Evolutionary conservation across 2,113 vertebrate species (phyloP).

Genomic region (Dasyurus viverrinus): DNA sequence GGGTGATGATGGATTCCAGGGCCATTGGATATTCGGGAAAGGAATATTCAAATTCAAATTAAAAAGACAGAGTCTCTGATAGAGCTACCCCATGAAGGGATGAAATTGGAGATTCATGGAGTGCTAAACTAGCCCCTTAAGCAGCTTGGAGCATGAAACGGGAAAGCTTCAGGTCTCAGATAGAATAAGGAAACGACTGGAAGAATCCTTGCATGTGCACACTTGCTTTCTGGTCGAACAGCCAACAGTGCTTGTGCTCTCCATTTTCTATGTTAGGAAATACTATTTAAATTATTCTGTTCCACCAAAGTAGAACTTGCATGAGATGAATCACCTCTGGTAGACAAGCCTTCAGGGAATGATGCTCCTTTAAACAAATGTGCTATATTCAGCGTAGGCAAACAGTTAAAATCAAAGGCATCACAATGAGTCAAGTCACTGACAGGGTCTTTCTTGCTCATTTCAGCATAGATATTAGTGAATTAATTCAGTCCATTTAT

Average conservation of each 20-base stretch:
- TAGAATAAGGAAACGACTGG: neutral
- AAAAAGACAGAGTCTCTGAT: neutral
- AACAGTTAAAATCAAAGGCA: neutral
- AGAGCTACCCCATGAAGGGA: neutral
- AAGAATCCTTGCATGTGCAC: neutral
- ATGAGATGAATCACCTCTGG: neutral
- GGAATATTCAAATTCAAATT: neutral
- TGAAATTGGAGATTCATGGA: neutral
- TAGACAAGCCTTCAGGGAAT: neutral
- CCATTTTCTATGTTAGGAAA: neutral
- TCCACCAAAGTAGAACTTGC: neutral
- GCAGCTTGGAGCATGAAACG: neutral
- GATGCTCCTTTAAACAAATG: neutral
- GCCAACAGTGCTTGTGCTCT: neutral
- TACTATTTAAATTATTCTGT: neutral
- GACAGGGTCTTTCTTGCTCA: neutral
- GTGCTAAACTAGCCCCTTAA: neutral
- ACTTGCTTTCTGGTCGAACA: neutral
- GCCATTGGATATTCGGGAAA: neutral
- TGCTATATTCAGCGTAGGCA: neutral
- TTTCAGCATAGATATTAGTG: conserved; percentile 42
- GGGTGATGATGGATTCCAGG: neutral
- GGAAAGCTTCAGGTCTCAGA: neutral
- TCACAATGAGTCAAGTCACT: neutral
- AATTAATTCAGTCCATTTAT: conserved; percentile 32